Percentiles rank a stretch among this genome's conserved stretches.
Conservation (phyloP, 2,797 vertebrate genomes). For the Limosa lapponica region DNA sequence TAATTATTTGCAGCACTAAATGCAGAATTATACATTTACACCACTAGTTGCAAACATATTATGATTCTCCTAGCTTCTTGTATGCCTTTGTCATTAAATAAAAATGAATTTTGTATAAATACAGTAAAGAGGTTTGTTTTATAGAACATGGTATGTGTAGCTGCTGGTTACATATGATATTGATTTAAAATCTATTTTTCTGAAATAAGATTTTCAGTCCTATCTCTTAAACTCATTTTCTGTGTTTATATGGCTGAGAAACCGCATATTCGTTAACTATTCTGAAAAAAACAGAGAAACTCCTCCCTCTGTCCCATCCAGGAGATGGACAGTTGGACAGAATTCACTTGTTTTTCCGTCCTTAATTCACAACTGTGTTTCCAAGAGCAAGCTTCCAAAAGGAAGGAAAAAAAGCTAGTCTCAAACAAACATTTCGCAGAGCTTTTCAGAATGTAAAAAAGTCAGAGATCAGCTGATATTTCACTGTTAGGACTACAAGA, state of each 20-base stretch:
- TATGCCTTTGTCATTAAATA: background rate
- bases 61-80: background rate
- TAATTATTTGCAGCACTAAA: background rate
- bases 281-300: background rate
- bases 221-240: background rate
- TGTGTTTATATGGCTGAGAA: background rate
- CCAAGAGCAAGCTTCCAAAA: background rate
- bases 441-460: background rate
- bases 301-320: no score
- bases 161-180: background rate
- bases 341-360: background rate
- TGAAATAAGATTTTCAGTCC: background rate
- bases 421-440: background rate
- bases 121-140: background rate
- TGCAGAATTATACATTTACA: background rate
- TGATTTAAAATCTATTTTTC: background rate
- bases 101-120: background rate
- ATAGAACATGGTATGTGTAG: rapidly evolving
- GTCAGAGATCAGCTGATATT: background rate
- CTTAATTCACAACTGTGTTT: background rate
- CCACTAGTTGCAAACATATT: background rate
- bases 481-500: background rate
- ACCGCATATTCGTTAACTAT: background rate
- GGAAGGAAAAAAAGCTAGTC: background rate
- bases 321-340: background rate